Evolutionary conservation across 2,888 invertebrate genomes (phyloP).

Genomic region (Meliscaeva auricollis): DNA sequence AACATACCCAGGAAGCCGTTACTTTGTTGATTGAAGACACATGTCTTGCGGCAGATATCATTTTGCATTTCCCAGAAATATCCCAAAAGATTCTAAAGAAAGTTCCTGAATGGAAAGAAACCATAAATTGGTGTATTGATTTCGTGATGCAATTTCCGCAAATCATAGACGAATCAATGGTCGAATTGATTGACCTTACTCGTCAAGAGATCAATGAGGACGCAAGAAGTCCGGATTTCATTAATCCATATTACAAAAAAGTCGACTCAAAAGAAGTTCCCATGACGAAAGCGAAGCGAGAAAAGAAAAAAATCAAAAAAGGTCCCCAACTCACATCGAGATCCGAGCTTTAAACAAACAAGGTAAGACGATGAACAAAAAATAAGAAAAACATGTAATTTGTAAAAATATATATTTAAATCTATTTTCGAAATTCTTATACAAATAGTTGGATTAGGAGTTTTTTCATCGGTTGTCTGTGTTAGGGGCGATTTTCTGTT

Average conservation of each 20-base stretch:
- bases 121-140: conserved; percentile 76
- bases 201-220: conserved; percentile 77
- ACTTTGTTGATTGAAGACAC: conserved; percentile 75
- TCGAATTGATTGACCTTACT: conserved; percentile 74
- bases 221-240: conserved; percentile 62
- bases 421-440: conserved; percentile 63
- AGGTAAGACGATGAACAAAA: neutral
- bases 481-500: conserved; percentile 90
- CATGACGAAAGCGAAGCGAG: conserved; percentile 9
- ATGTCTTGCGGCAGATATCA: conserved; percentile 75
- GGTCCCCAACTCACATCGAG: conserved; percentile 37
- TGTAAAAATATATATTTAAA: conserved; percentile 69
- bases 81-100: conserved; percentile 72
- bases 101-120: conserved; percentile 70
- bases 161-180: conserved; percentile 75
- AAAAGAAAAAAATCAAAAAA: conserved; percentile 49
- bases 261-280: neutral
- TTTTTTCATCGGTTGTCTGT: conserved; percentile 84
- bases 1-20: conserved; percentile 71
- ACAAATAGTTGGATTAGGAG: conserved; percentile 15
- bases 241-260: conserved; percentile 49
- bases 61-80: conserved; percentile 78
- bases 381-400: conserved; percentile 12
- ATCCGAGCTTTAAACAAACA: conserved; percentile 42
- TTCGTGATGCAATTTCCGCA: conserved; percentile 75